Base-by-base conservation (phyloP, 2,888 invertebrate species). In the Microchrysa polita region DNA sequence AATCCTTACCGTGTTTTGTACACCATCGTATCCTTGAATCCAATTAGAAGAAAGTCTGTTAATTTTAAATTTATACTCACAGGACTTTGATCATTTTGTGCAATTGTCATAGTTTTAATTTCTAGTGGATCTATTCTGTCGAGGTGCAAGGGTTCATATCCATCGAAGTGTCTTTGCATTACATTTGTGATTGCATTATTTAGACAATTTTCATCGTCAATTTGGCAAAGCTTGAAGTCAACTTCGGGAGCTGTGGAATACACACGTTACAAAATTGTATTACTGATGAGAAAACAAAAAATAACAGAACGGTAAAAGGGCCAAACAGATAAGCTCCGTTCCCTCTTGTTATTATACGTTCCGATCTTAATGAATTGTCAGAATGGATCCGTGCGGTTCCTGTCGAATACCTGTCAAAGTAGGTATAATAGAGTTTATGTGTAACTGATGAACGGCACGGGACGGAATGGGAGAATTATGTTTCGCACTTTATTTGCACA, bases 11-110 rank as follows among this genome's bases (percentile, higher is more conserved):
- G 69, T 5, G 79, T 73, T 40, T 73, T 75, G 20, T 75, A 67
- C 0, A 82, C 53, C 18, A 75, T 77, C 0, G 77, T 76, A 1
- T 75, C 60, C 2, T 77, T 76, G 0, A 84, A 74, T 0, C 84
- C 84, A 42, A 77, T 40, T 12, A 84, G 65, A 16, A 80, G 78
- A 2, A 81, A 76, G 61, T 84, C 79, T 12, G 60, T 78, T 44
- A 85, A 82, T 42, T 75, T 79, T 1, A 85, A 74, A 67, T 82
- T 81, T 16, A 84, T 74, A 76, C 77, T 83, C 1, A 85, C 82
- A 0, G 84, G 82, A 78, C 84, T 83, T 2, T 78, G 76, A 1
- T 79, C 76, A 74, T 81, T 81, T 73, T 79, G 81, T 1, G 77
- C 78, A 42, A 85, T 74, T 2, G 73, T 65, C 18, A 85, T 77